phyloP scores from a whole-genome alignment of 23 tunicate genomes.

The Aplidium turbinatum region DNA sequence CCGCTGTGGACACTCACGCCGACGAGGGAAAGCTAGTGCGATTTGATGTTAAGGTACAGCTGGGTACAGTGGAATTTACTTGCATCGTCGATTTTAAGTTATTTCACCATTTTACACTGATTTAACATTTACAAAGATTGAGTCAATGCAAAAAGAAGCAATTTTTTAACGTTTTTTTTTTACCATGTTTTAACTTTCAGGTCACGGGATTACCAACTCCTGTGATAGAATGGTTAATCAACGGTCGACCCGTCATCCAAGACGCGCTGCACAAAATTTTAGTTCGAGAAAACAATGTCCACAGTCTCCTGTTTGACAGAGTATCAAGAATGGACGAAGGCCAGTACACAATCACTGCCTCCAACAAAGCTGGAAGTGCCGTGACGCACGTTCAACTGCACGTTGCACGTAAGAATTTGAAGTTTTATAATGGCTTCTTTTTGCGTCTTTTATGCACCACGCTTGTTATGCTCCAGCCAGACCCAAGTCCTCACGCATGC shows the following conservation, averaged over 20 bases:
- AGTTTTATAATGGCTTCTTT: too few species aligned
- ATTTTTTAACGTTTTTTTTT: too few species aligned
- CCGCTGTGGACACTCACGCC: slow-evolving; percentile 57
- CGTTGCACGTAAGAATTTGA: slow-evolving; percentile 47
- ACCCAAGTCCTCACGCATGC: too few species aligned
- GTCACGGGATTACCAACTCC: slow-evolving; percentile 94
- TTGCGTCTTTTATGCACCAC: too few species aligned
- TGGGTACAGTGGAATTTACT: too few species aligned
- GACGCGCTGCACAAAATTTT: slow-evolving; percentile 72
- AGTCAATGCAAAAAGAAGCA: too few species aligned
- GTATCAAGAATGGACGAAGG: slow-evolving; percentile 94
- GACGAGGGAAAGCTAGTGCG: slow-evolving; percentile 92
- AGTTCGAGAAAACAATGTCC: slow-evolving; percentile 95
- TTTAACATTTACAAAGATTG: too few species aligned
- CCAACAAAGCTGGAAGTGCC: slow-evolving; percentile 82
- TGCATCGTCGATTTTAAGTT: too few species aligned
- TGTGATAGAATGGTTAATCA: slow-evolving; percentile 69
- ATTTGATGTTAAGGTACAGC: slow-evolving; percentile 78
- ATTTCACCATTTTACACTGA: too few species aligned
- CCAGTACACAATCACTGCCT: slow-evolving; percentile 75
- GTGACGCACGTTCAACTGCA: slow-evolving; percentile 60
- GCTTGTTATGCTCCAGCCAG: too few species aligned
- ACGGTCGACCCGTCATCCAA: slow-evolving; percentile 78
- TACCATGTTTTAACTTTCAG: slow-evolving; percentile 32
- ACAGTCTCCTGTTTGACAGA: slow-evolving; percentile 79